Evolutionary conservation across 1,140 invertebrate genomes (phyloP), one percentile per base, ranked within the genome.

Genomic region (Drosophila ohnishii): DNA sequence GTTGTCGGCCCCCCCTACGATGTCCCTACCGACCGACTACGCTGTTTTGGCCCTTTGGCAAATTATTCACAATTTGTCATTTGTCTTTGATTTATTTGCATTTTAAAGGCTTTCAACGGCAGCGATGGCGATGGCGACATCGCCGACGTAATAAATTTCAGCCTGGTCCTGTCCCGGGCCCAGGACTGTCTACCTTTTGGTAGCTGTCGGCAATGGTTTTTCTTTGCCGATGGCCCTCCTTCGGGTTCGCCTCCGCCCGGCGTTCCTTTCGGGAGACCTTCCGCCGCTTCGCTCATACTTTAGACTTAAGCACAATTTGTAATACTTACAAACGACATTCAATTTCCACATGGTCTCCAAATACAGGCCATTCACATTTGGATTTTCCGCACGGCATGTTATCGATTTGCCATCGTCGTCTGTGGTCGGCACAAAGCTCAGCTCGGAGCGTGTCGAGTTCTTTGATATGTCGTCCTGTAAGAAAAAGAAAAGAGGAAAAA

Each of bases 351-450:
- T 95, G 65, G 96, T 95, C 91, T 97, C 96, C 63, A 97, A 92
- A 84, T 94, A 95, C 60, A 96, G 94, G 42, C 95, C 95, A 40
- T 95, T 96, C 55, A 97, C 95, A 92, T 96, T 96, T 35, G 96
- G 96, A 93, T 97, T 97, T 92, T 97, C 96, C 16, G 96, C 96
- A 71, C 96, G 93, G 91, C 97, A 97, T 57, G 96, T 96, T 91
- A 97, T 94, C 76, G 95, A 94, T 92, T 96, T 96, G 64, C 96
- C 96, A 90, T 97, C 96, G 92, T 98, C 97, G 74, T 96, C 96
- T 76, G 96, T 95, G 47, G 94, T 95, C 45, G 96, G 96, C 69
- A 95, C 94, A 92, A 97, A 96, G 93, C 95, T 96, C 91, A 98
- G 94, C 87, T 95, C 95, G 89, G 96, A 97, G 83, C 96, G 94